Evolutionary conservation across 2,888 invertebrate genomes (phyloP).

Genomic region (Xestia c-nigrum): DNA sequence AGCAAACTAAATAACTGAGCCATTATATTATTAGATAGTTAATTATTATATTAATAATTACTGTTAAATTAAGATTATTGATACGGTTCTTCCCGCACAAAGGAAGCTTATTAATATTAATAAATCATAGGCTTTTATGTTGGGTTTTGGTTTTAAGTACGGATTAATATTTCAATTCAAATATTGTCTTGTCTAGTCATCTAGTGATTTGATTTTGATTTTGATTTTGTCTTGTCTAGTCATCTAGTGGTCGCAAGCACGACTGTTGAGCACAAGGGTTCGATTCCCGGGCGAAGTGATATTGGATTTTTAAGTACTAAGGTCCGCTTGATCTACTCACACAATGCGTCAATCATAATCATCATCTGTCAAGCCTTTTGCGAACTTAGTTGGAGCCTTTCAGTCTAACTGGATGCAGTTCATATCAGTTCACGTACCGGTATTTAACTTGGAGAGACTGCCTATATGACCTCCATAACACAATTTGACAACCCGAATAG

Average conservation of each 20-base stretch:
- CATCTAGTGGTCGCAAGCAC: too few species aligned
- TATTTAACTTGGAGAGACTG: neutral
- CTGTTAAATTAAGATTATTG: neutral
- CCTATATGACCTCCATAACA: neutral
- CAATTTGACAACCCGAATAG: too few species aligned
- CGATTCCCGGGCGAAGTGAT: too few species aligned
- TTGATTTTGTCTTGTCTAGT: too few species aligned
- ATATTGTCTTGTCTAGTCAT: neutral
- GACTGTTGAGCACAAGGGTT: too few species aligned
- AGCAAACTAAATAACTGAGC: neutral
- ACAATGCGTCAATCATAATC: neutral
- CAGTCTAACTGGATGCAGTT: neutral
- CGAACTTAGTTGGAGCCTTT: neutral
- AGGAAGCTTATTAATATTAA: neutral
- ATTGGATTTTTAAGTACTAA: neutral
- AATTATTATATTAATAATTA: conserved; percentile 12
- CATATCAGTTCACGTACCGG: neutral
- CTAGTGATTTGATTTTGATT: too few species aligned
- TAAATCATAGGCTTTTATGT: neutral
- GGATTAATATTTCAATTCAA: neutral
- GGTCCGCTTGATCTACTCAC: neutral
- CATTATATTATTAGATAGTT: neutral
- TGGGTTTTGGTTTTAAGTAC: neutral
- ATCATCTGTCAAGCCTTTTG: neutral
- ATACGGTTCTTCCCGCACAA: neutral